Base-by-base conservation (phyloP, 2,113 vertebrate genomes). In the Numida meleagris region DNA sequence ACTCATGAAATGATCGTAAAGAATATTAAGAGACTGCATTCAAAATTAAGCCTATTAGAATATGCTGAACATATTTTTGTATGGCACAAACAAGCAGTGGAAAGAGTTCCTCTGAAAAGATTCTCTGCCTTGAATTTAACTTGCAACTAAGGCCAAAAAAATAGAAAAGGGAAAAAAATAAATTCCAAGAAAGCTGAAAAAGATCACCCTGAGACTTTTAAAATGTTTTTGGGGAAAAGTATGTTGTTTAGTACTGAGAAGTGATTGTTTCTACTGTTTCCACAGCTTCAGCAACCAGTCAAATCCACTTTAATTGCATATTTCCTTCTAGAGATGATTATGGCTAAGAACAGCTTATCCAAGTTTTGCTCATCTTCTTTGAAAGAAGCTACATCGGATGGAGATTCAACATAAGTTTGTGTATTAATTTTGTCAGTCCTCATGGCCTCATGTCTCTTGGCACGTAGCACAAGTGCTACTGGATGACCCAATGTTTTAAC, bases 401-500 rank as follows among this genome's bases (percentile, higher is more conserved):
- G 90, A 51, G 14, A 17, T 87, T 96, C 90, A 61, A 67, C 88
- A 40, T 89, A 67, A 38, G 36, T 71, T 75, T 42, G 34, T 67
- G 33, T 63, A 75, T 65, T 62, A 57, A 6, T 73, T 79, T 85
- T 45, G 36, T 93, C 84, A 83, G 88, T 91, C 81, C 93, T 96
- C 67, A 29, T 86, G 94, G 93, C 72, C 84, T 59, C 51, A 14
- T 91, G 89, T 63, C 88, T 96, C 92, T 93, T 95, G 88, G 82
- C 80, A 62, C 57, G 65, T 93, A 96, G 91, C 82, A 94, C 71
- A 87, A 92, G 91, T 90, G 73, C 90, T 89, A 20, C 85, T 82
- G 94, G 88, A 75, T 93, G 90, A 95, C 81, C 75, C 82, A 86
- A 2, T 84, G 88, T 92, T 97, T 97, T 96, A 97, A 91, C 93